These are phyloP conservation scores for Sebastes wilsoni DNA, from an alignment of 2,797 vertebrate species.

Conservation along the genomic window DNA sequence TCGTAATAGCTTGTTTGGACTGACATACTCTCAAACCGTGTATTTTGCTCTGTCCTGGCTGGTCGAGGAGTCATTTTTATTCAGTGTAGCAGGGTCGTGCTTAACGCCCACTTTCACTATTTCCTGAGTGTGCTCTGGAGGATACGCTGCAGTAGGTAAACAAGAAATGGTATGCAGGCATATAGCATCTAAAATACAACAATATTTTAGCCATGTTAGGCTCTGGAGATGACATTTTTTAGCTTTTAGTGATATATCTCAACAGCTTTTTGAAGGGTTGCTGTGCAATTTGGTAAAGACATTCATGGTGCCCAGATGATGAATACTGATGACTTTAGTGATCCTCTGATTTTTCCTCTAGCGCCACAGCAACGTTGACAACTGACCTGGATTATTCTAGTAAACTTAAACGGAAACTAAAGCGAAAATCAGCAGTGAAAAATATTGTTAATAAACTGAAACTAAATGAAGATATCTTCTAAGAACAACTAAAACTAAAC, in stretches of 20 bases:
- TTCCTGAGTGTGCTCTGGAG: constrained; percentile 24
- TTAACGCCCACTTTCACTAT: constrained; percentile 25
- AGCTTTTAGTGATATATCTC: neutral
- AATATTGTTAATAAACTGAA: no score
- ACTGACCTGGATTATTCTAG: no score
- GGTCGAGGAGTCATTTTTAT: constrained; percentile 19
- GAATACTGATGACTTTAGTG: neutral
- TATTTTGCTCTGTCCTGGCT: constrained; percentile 30
- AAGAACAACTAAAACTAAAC: no score
- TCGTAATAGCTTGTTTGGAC: constrained; percentile 49
- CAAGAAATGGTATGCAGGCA: neutral
- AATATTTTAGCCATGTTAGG: neutral
- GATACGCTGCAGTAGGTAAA: constrained; percentile 32
- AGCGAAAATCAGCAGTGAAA: no score
- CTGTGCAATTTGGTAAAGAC: neutral
- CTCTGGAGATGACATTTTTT: neutral
- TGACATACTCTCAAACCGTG: constrained; percentile 20
- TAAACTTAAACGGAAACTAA: no score
- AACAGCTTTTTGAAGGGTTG: no score
- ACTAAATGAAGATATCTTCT: no score
- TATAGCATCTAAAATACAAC: constrained; percentile 1
- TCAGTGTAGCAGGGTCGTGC: constrained; percentile 9
- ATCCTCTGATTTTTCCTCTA: no score
- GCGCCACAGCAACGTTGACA: neutral
- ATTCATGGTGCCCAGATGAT: neutral